Conservation (phyloP, 2,888 invertebrate genomes). For the Flexamia atlantica region DNA sequence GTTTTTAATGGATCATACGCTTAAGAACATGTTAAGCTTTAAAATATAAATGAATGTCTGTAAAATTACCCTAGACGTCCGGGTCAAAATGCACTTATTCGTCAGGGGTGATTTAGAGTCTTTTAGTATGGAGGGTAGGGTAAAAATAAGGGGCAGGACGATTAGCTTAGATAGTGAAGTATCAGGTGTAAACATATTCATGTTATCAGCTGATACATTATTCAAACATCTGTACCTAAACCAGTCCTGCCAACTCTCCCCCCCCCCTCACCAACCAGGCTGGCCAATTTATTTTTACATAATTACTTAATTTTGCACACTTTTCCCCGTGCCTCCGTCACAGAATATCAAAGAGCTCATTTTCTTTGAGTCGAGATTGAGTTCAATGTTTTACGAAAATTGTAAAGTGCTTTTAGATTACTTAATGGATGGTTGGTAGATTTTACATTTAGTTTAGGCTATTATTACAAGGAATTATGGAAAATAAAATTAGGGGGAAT, state of each 20-base stretch:
- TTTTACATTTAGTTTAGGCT: background rate
- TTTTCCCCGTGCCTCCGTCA: background rate
- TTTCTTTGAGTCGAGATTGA: background rate
- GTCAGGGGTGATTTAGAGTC: background rate
- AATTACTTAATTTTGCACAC: constrained; percentile 4
- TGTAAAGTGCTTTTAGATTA: background rate
- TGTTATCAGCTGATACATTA: constrained; percentile 27
- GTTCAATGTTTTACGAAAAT: background rate
- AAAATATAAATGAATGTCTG: too few species aligned
- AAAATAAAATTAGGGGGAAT: background rate
- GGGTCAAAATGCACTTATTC: too few species aligned
- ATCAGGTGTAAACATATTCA: constrained; percentile 16
- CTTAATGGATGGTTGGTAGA: background rate
- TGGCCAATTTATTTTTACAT: constrained; percentile 8
- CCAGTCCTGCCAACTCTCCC: constrained; percentile 5
- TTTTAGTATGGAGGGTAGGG: background rate
- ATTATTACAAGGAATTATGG: background rate
- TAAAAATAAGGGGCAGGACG: background rate
- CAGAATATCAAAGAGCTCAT: background rate
- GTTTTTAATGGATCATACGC: too few species aligned
- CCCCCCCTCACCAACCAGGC: background rate
- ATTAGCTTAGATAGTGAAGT: background rate
- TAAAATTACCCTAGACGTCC: too few species aligned
- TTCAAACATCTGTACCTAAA: constrained; percentile 7
- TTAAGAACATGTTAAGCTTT: too few species aligned